Conservation (phyloP, 2,888 invertebrate genomes). For the Drosophila nigricruria region DNA sequence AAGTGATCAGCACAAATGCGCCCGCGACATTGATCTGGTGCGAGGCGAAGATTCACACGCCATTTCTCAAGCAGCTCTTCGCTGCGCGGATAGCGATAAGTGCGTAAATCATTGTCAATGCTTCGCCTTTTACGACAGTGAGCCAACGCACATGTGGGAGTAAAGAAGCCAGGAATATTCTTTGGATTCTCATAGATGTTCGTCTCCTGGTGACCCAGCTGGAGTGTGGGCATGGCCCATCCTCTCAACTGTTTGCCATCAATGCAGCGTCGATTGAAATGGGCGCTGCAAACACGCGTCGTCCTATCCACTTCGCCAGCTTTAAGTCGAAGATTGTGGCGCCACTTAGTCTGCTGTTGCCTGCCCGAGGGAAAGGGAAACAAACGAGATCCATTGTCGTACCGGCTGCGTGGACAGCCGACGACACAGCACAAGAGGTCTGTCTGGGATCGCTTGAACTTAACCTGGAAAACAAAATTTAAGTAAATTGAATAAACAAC, state of each 20-base stretch:
- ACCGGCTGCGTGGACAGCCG: slow-evolving; percentile 69
- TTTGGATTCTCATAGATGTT: slow-evolving; percentile 80
- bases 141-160: slow-evolving; percentile 71
- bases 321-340: slow-evolving; percentile 77
- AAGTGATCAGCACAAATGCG: slow-evolving; percentile 79
- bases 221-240: slow-evolving; percentile 79
- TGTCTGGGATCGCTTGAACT: slow-evolving; percentile 61
- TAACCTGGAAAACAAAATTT: slow-evolving; percentile 41
- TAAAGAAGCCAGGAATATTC: slow-evolving; percentile 72
- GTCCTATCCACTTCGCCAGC: slow-evolving; percentile 46
- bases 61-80: slow-evolving; percentile 74
- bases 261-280: slow-evolving; percentile 80
- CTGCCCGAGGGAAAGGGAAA: slow-evolving; percentile 72
- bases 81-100: slow-evolving; percentile 77
- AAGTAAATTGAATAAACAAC: background rate
- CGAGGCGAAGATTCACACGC: slow-evolving; percentile 73
- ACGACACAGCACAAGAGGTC: slow-evolving; percentile 71
- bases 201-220: slow-evolving; percentile 71
- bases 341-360: slow-evolving; percentile 76
- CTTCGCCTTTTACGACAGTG: slow-evolving; percentile 74
- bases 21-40: slow-evolving; percentile 69
- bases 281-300: slow-evolving; percentile 72
- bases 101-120: slow-evolving; percentile 72
- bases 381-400: slow-evolving; percentile 78
- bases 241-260: slow-evolving; percentile 74